These are phyloP conservation scores for Styela clava DNA, from an alignment of 23 tunicate species.

Conservation along the genomic window DNA sequence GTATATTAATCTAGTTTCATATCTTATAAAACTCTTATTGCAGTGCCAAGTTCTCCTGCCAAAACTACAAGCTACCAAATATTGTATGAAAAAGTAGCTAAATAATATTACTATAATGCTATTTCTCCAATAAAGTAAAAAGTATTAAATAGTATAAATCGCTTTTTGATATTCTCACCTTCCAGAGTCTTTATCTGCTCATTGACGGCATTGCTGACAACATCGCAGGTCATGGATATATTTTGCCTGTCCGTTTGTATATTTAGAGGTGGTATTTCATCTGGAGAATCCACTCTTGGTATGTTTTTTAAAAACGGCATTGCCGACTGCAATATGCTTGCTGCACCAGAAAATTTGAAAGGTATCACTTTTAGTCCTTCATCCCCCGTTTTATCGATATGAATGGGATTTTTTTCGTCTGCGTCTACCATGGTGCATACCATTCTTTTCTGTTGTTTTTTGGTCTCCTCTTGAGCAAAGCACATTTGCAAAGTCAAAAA, in stretches of 20 bases:
- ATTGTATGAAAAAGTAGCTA: too few species aligned
- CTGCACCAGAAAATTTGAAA: not conserved
- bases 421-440: not conserved
- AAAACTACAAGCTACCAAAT: too few species aligned
- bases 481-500: not conserved
- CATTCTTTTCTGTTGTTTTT: not conserved
- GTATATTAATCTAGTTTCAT: too few species aligned
- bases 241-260: not conserved
- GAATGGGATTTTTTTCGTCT: not conserved
- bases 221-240: constrained; percentile 5
- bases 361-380: constrained; percentile 1
- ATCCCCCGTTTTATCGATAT: not conserved
- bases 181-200: constrained; percentile 5
- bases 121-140: too few species aligned
- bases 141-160: too few species aligned
- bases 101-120: too few species aligned
- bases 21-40: too few species aligned
- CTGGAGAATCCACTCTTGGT: not conserved
- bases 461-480: not conserved
- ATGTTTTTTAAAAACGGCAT: constrained; percentile 3
- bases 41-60: too few species aligned
- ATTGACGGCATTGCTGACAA: not conserved
- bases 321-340: not conserved
- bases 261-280: not conserved
- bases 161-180: too few species aligned